Evolutionary conservation across 2,888 invertebrate genomes (phyloP).

Genomic region (Dione juno): DNA sequence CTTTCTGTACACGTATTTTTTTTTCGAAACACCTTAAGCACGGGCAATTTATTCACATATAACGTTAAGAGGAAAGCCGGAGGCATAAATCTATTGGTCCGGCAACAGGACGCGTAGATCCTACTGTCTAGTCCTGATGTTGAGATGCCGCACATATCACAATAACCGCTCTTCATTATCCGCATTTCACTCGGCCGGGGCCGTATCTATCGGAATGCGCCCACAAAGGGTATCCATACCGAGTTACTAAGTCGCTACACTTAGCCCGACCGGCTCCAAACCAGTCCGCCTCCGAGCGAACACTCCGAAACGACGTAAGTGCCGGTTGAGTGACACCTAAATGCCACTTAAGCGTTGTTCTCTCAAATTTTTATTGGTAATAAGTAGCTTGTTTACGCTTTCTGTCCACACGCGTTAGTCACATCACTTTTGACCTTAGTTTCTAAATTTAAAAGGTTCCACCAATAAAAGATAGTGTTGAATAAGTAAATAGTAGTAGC

Average conservation of each 20-base stretch:
- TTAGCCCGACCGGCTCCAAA: slow-evolving; percentile 78
- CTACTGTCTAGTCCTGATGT: slow-evolving; percentile 57
- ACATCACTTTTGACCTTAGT: slow-evolving; percentile 58
- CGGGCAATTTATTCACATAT: slow-evolving; percentile 55
- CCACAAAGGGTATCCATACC: slow-evolving; percentile 75
- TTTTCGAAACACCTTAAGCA: slow-evolving; percentile 48
- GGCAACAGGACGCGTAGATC: slow-evolving; percentile 46
- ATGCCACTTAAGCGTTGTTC: slow-evolving; percentile 78
- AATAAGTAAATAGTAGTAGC: slow-evolving; percentile 29
- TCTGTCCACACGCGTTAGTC: slow-evolving; percentile 55
- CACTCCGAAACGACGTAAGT: slow-evolving; percentile 63
- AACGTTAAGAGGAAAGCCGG: slow-evolving; percentile 53
- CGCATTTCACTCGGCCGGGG: slow-evolving; percentile 71
- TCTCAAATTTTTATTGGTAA: slow-evolving; percentile 77
- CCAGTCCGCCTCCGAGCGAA: slow-evolving; percentile 59
- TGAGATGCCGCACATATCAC: slow-evolving; percentile 76
- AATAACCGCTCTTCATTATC: slow-evolving; percentile 80
- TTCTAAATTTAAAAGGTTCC: slow-evolving; percentile 49
- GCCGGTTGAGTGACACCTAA: slow-evolving; percentile 81
- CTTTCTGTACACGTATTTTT: slow-evolving; percentile 48
- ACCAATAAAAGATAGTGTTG: slow-evolving; percentile 44
- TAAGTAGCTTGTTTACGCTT: slow-evolving; percentile 73
- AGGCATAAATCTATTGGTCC: slow-evolving; percentile 54
- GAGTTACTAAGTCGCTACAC: slow-evolving; percentile 75
- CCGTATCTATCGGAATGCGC: slow-evolving; percentile 80